Percentiles rank a stretch among this genome's conserved stretches.
These are phyloP conservation scores for Dufourea novaeangliae DNA, from an alignment of 1,140 invertebrate species.

Conservation along the genomic window DNA sequence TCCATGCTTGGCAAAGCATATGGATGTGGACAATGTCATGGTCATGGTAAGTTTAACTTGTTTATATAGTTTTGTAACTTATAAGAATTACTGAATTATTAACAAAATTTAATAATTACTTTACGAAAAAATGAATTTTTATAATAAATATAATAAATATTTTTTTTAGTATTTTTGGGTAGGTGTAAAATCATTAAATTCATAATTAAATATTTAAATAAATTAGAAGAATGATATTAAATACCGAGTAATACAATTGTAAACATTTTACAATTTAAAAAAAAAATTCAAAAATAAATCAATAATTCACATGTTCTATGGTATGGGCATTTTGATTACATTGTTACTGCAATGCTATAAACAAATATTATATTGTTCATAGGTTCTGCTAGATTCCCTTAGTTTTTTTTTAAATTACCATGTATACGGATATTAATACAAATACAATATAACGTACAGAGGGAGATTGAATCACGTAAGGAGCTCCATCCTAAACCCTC, in stretches of 20 bases:
- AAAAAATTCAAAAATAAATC: no score
- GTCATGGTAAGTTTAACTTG: constrained; percentile 76
- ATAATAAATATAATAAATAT: background rate
- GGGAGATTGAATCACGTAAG: background rate
- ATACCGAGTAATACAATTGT: no score
- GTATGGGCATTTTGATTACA: background rate
- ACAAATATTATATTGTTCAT: background rate
- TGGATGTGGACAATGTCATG: constrained; percentile 82
- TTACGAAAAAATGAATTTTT: no score
- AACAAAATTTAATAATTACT: background rate
- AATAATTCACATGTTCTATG: background rate
- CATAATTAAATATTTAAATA: no score
- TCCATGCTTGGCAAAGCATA: constrained; percentile 84
- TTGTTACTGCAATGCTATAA: background rate
- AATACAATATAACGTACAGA: background rate
- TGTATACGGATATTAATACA: background rate
- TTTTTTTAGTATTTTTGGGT: no score
- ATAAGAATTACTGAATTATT: background rate
- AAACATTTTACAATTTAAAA: no score
- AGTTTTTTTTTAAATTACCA: background rate
- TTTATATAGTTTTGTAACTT: background rate
- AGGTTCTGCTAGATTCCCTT: background rate
- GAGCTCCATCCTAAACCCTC: background rate
- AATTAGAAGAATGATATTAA: no score
- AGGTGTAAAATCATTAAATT: no score